Conservation (phyloP, 2,888 invertebrate species). For the Sarcophaga variegata region DNA sequence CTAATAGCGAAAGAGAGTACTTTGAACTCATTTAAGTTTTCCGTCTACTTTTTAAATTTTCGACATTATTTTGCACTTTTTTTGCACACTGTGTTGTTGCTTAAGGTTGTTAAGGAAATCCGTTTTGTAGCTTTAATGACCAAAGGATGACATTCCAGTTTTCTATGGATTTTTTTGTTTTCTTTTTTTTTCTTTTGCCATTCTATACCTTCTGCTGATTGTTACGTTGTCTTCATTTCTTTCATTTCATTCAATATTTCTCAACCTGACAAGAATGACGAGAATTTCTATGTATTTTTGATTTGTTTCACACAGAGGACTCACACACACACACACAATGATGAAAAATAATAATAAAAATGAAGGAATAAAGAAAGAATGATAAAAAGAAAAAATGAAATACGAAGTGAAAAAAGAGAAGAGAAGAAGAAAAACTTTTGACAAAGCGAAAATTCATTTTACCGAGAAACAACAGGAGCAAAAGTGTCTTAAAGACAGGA, state of each 20-base stretch:
- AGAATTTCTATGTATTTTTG: slow-evolving; percentile 63
- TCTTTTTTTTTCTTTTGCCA: background rate
- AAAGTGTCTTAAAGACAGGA: slow-evolving; percentile 80
- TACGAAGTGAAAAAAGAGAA: too few species aligned
- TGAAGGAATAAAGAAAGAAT: slow-evolving; percentile 22
- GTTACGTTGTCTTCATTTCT: slow-evolving; percentile 26
- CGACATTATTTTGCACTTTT: background rate
- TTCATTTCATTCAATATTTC: slow-evolving; percentile 25
- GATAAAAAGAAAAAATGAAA: background rate
- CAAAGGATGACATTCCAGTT: slow-evolving; percentile 58
- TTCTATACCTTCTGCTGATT: slow-evolving; percentile 42
- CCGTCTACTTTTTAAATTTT: too few species aligned
- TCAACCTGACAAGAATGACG: slow-evolving; percentile 64
- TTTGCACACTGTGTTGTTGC: slow-evolving; percentile 39
- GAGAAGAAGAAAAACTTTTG: slow-evolving; percentile 48
- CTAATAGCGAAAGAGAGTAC: too few species aligned
- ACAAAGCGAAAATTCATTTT: slow-evolving; percentile 53
- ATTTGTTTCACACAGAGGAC: slow-evolving; percentile 57
- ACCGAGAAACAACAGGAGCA: slow-evolving; percentile 40
- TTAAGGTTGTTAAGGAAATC: slow-evolving; percentile 56
- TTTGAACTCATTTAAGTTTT: too few species aligned
- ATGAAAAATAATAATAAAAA: slow-evolving; percentile 57
- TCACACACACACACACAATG: slow-evolving; percentile 28
- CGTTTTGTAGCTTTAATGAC: slow-evolving; percentile 58
- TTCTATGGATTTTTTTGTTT: slow-evolving; percentile 4